These are phyloP conservation scores for Venturia canescens DNA, from an alignment of 1,140 invertebrate genomes.

Conservation along the genomic window DNA sequence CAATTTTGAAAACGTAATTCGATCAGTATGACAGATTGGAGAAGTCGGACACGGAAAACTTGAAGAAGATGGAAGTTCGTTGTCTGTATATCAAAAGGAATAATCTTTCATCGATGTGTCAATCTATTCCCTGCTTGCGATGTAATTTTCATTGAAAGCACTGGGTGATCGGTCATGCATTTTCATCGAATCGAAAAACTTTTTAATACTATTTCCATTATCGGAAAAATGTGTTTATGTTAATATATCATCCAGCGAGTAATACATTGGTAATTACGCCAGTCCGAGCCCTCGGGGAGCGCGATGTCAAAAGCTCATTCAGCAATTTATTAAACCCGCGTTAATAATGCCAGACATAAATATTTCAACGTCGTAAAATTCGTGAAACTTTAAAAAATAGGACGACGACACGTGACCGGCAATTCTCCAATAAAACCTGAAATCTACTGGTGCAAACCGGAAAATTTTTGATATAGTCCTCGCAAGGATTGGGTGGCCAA, in stretches of 20 bases:
- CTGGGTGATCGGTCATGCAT: background rate
- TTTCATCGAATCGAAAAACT: background rate
- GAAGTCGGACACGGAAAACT: background rate
- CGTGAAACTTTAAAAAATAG: background rate
- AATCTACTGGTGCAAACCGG: background rate
- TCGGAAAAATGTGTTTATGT: background rate
- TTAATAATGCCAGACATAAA: too few relatives aligned
- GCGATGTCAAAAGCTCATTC: background rate
- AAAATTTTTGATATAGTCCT: background rate
- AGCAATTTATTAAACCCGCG: background rate
- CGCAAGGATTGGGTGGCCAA: background rate
- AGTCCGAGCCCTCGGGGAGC: background rate
- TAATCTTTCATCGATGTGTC: too few relatives aligned
- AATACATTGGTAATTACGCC: background rate
- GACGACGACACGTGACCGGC: background rate
- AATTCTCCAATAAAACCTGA: background rate
- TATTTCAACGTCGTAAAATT: background rate
- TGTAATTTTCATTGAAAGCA: background rate
- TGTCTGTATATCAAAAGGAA: too few relatives aligned
- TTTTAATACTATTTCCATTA: background rate
- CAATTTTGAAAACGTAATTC: background rate
- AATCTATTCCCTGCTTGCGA: too few relatives aligned
- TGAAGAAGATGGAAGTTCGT: background rate
- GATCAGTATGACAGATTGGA: background rate
- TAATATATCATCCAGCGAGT: background rate